Evolutionary conservation across 23 tunicate genomes (phyloP).

Genomic region (Pegea sp.): DNA sequence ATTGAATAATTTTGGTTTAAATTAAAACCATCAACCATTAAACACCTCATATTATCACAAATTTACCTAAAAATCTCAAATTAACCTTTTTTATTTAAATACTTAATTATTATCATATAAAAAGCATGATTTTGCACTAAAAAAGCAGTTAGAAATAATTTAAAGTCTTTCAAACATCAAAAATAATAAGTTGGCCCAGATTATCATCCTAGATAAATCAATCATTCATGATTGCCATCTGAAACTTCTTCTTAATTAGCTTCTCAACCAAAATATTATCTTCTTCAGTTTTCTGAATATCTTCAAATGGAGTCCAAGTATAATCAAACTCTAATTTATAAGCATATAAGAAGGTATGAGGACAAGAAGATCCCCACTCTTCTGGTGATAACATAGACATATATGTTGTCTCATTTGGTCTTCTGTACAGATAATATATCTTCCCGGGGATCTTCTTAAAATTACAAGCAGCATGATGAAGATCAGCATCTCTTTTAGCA

Average conservation of each 20-base stretch:
- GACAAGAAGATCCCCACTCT: slow-evolving; percentile 86
- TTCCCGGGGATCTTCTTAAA: slow-evolving; percentile 97
- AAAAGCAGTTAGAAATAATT: no score
- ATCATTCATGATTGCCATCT: slow-evolving; percentile 4
- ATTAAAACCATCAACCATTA: no score
- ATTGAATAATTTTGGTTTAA: no score
- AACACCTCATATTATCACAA: no score
- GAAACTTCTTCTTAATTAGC: slow-evolving; percentile 59
- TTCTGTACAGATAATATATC: slow-evolving; percentile 59
- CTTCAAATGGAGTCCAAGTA: slow-evolving; percentile 78
- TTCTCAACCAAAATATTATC: slow-evolving; percentile 72
- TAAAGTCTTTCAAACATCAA: no score
- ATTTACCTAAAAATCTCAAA: no score
- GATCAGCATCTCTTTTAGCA: slow-evolving; percentile 79
- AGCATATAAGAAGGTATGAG: slow-evolving; percentile 50
- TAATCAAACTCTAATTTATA: slow-evolving; percentile 74
- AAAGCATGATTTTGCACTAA: no score
- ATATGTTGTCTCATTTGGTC: slow-evolving; percentile 61
- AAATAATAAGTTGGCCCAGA: no score
- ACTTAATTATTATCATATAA: no score
- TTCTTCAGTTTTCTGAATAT: slow-evolving; percentile 38
- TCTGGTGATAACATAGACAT: slow-evolving; percentile 89
- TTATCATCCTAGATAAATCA: no score
- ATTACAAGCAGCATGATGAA: slow-evolving; percentile 98
- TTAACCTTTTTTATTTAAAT: no score